Conservation (phyloP, 2,888 invertebrate species). For the Sphaerophoria rueppellii region DNA sequence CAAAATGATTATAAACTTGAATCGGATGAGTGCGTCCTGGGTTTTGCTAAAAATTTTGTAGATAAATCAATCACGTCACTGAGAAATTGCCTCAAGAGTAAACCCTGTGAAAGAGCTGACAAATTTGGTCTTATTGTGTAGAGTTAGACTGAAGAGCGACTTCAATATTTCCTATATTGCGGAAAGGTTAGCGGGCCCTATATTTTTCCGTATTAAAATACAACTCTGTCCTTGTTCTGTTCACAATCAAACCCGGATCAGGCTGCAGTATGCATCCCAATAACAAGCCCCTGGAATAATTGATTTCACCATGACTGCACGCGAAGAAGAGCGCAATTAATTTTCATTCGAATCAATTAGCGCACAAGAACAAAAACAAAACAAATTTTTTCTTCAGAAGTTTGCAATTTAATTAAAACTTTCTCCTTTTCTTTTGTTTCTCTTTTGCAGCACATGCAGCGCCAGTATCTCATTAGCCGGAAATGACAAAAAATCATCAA, state of each 20-base stretch:
- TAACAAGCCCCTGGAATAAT: conserved; percentile 22
- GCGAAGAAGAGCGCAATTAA: conserved; percentile 52
- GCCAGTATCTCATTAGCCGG: conserved; percentile 39
- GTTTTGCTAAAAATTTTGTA: too few relatives aligned
- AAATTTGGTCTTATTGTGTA: too few relatives aligned
- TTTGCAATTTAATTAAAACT: conserved; percentile 59
- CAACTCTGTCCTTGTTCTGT: neutral
- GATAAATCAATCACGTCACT: too few relatives aligned
- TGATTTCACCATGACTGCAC: conserved; percentile 34
- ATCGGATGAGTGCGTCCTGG: too few relatives aligned
- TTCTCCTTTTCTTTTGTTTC: neutral
- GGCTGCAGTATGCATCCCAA: neutral
- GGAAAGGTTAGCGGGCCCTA: too few relatives aligned
- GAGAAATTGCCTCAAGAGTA: too few relatives aligned
- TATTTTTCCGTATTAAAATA: neutral
- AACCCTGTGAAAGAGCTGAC: too few relatives aligned
- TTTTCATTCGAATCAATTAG: conserved; percentile 67
- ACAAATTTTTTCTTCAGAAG: conserved; percentile 2
- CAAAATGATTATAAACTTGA: too few relatives aligned
- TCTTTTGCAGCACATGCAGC: conserved; percentile 52
- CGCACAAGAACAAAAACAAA: neutral
- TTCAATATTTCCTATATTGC: too few relatives aligned
- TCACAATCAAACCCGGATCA: neutral
- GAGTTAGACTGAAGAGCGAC: too few relatives aligned
- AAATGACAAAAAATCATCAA: conserved; percentile 60